Evolutionary conservation across 2,888 invertebrate genomes (phyloP), one percentile per base, ranked within the genome.

Genomic region (Hecatera dysodea): DNA sequence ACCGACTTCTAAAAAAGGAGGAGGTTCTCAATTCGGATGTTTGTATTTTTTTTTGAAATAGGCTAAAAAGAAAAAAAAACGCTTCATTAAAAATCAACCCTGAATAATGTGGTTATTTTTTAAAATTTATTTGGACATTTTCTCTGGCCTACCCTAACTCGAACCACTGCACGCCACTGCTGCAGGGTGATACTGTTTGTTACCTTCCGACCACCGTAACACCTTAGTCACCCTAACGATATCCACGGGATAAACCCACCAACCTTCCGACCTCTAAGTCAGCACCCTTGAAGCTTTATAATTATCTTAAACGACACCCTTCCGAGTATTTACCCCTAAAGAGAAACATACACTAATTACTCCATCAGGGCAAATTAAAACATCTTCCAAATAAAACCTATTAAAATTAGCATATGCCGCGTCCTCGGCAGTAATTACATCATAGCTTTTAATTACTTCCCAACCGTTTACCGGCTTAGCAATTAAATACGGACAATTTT

Each of bases 381-480:
- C 72, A 78, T 78, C 75, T 78, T 75, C 50, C 48, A 72, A 72
- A 81, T 81, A 82, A 81, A 78, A 78, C 75, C 75, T 78, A 72
- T 75, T 81, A 78, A 64, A 69, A 82, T 81, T 78, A 78, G 63
- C 81, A 78, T 82, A 78, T 78, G 72, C 67, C 75, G 71, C 78
- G 66, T 72, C 75, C 74, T 71, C 74, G 53, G 60, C 78, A 68
- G 67, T 82, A 81, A 81, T 82, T 78, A 78, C 72, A 72, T 81
- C 71, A 75, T 62, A 55, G 66, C 79, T 69, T 81, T 81, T 81
- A 78, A 81, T 81, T 78, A 78, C 82, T 75, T 69, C 67, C 70
- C 64, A 64, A 67, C 56, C 81, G 70, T 78, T 80, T 81, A 78
- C 69, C 56, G 62, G 70, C 74, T 74, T 74, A 81, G 66, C 75